These are phyloP conservation scores for Perodicticus potto DNA, from an alignment of 2,797 vertebrate genomes.

Conservation along the genomic window DNA sequence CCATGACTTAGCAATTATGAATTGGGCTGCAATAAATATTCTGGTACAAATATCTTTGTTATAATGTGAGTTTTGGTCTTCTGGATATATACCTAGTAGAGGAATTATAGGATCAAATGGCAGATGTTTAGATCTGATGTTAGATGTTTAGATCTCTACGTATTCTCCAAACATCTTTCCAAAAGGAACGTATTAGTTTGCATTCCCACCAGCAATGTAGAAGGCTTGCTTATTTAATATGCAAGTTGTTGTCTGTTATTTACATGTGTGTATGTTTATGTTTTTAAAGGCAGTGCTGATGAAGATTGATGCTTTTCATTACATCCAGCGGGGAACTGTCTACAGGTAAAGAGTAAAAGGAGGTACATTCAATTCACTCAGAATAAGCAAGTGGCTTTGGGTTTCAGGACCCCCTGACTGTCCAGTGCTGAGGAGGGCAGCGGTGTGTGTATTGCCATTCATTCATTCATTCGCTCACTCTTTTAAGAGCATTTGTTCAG, in stretches of 20 bases:
- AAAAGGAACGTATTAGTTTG: too few species aligned
- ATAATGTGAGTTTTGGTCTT: too few species aligned
- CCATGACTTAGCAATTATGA: too few species aligned
- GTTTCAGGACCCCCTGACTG: background rate
- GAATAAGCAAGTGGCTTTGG: background rate
- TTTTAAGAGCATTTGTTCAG: background rate
- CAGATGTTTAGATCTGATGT: too few species aligned
- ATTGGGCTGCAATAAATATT: too few species aligned
- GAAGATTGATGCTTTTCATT: conserved; percentile 99
- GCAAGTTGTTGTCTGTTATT: background rate
- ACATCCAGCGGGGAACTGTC: conserved; percentile 98
- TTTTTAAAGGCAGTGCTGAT: conserved; percentile 94
- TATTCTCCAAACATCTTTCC: too few species aligned
- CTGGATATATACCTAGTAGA: too few species aligned
- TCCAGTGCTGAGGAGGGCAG: background rate
- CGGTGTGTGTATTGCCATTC: background rate
- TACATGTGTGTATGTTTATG: background rate
- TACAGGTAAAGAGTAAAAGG: conserved; percentile 91
- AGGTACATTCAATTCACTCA: background rate
- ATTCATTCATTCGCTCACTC: background rate
- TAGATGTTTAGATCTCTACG: too few species aligned
- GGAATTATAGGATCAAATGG: too few species aligned
- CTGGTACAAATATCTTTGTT: too few species aligned
- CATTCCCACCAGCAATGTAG: too few species aligned
- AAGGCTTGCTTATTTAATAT: background rate